A percentile compares a stretch with the other conserved stretches of the same genome.
phyloP scores from a whole-genome alignment of 2,888 invertebrate species.

The Idaea dimidiata region DNA sequence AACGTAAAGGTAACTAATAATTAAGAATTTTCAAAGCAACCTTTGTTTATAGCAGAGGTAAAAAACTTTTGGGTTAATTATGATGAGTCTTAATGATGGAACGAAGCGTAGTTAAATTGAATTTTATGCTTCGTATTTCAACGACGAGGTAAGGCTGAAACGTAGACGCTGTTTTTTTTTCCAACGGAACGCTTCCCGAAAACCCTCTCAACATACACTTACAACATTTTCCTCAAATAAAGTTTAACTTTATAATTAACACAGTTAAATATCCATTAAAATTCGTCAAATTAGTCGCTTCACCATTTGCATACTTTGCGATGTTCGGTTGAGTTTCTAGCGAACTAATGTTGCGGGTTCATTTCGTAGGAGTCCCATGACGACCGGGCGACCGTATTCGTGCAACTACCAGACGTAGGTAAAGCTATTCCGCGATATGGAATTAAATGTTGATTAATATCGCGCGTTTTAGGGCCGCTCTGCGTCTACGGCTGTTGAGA shows the following conservation, averaged over 20 bases:
- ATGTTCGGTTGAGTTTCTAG: constrained; percentile 54
- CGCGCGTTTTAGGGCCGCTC: constrained; percentile 55
- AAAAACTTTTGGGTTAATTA: constrained; percentile 31
- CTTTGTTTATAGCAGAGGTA: constrained; percentile 31
- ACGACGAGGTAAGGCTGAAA: constrained; percentile 19
- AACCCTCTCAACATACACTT: constrained; percentile 48
- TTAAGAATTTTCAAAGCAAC: constrained; percentile 32
- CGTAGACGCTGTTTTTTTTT: constrained; percentile 28
- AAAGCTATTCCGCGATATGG: constrained; percentile 55
- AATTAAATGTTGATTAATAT: constrained; percentile 78
- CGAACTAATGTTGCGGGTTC: constrained; percentile 57
- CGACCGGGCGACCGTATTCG: constrained; percentile 42
- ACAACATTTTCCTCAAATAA: constrained; percentile 47
- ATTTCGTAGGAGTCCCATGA: constrained; percentile 67
- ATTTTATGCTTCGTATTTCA: constrained; percentile 14
- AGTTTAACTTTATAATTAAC: constrained; percentile 69
- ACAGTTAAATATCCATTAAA: constrained; percentile 75
- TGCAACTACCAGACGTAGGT: constrained; percentile 31
- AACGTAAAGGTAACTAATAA: constrained; percentile 34
- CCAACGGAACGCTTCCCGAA: constrained; percentile 30
- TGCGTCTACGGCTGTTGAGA: constrained; percentile 40
- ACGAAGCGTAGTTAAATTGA: constrained; percentile 21
- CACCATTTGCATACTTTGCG: constrained; percentile 75
- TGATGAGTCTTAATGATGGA: constrained; percentile 24
- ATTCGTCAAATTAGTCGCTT: constrained; percentile 73